phyloP scores from a whole-genome alignment of 2,797 vertebrate genomes.

The Gallirallus australis region DNA sequence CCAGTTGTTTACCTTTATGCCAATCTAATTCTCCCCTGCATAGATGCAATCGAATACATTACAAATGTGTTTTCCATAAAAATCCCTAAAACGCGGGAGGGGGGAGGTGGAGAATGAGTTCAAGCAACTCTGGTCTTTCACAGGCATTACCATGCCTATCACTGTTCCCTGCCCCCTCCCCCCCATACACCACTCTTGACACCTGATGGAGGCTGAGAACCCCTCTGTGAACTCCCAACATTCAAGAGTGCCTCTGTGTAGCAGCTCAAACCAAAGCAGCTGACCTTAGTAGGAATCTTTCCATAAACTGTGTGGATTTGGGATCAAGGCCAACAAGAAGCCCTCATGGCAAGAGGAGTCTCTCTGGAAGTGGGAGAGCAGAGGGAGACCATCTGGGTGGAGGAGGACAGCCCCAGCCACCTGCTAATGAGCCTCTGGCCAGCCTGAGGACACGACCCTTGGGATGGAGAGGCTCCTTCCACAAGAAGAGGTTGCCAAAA shows the following conservation, averaged over 20 bases:
- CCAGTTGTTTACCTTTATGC: slow-evolving; percentile 83
- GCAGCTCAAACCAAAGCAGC: background rate
- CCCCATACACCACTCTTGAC: background rate
- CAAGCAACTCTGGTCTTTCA: background rate
- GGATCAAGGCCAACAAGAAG: slow-evolving; percentile 8
- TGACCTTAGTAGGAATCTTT: background rate
- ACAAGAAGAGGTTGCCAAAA: background rate
- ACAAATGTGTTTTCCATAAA: slow-evolving; percentile 75
- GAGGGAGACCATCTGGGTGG: background rate
- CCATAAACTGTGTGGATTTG: background rate
- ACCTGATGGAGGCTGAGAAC: background rate
- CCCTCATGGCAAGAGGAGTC: background rate
- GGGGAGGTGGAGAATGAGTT: background rate
- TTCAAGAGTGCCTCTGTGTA: background rate
- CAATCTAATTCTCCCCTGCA: slow-evolving; percentile 73
- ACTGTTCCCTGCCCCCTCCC: background rate
- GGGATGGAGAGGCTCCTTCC: background rate
- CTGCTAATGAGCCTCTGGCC: background rate
- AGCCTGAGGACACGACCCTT: background rate
- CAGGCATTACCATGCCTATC: background rate
- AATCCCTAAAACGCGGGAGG: background rate
- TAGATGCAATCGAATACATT: slow-evolving; percentile 68
- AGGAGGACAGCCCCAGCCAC: background rate
- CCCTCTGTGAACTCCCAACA: background rate
- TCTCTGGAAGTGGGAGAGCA: background rate